Base-by-base conservation (phyloP, 2,888 invertebrate species). In the Caenorhabditis sp. region DNA sequence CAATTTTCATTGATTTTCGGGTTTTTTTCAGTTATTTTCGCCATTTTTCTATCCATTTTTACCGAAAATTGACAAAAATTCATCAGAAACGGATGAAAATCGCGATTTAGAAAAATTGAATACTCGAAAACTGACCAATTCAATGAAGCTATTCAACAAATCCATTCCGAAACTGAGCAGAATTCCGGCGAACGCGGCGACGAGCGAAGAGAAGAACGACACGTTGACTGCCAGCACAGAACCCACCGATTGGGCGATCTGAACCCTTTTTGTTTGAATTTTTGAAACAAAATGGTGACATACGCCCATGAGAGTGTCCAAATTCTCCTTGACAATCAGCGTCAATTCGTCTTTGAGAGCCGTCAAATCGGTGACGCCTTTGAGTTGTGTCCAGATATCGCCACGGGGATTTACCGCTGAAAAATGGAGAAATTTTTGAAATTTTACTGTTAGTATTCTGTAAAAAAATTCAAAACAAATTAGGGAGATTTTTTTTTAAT, bases 141-240 rank as follows among this genome's bases (percentile, higher is more conserved):
- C 90, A 51, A 92, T 90, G 51, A 92, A 62, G 20, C 89, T 88
- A 68, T 92, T 91, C 62, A 91, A 60, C 15, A 92, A 65, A 37
- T 92, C 92, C 82, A 90, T 86, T 62, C 92, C 91, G 69, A 92
- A 92, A 8, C 87, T 85, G n/a, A 92, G 74, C 24, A 92, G 65
- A 1, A 91, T 72, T 9, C 89, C 88, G 18, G 90, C 80, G 18
- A 90, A 74, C 3, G 89, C 88, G 5, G 77, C 83, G 26, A 91
- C 47, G 8, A 92, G 67, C 1, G 88, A 86, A 0, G 85, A 76
- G 22, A 92, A 79, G 15, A 92, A 82, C 3, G 88, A 80, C 11
- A 91, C 51, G 78, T 92, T 92, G 13, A 88, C 65, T 1, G 86
- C 76, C 2, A 92, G 22, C 15, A 92, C 81, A 0, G 83, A 60